Evolutionary conservation across 2,888 invertebrate species (phyloP), one percentile per base, ranked within the genome.

Genomic region (Rhagophthalmus giganteus): DNA sequence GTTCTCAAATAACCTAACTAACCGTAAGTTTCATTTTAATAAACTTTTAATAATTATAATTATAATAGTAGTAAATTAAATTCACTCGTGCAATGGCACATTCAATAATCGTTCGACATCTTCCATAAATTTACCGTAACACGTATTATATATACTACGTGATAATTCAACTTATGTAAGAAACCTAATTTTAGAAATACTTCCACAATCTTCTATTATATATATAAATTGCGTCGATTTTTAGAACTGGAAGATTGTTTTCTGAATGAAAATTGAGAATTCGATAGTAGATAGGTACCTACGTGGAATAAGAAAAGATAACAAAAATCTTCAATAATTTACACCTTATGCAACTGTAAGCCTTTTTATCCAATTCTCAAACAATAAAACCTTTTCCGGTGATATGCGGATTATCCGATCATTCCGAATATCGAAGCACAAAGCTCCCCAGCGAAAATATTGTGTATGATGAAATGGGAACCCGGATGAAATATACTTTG

Each of bases 381-480:
- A 54, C 34, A 45, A 42, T 44, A 54, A 54, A 45, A 41, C 38
- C 37, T 39, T 40, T 46, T 31, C 39, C 16, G 28, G 50, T 44
- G n/a, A 46, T 39, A 16, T 32, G 3, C 26, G 51, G 57, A 57
- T 57, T 57, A 57, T 52, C 54, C 41, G 32, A 30, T 31, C 39
- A 35, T 37, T 41, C 33, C 53, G 53, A 42, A 41, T 48, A 53
- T 56, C 49, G 54, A 48, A 54, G 38, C 40, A 44, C 49, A 56
- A 55, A 55, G 35, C 52, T 54, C 40, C 41, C 42, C 44, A 32
- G 30, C 39, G 39, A 55, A 42, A 31, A 48, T 52, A 57, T 20
- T 7, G 4, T 20, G 25, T 42, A 53, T 48, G 51, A 59, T 57
- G 45, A 41, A 49, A 57, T 49, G 54, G 54, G 47, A 56, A 49